phyloP scores from a whole-genome alignment of 2,797 vertebrate species.

The Myotis planiceps region DNA sequence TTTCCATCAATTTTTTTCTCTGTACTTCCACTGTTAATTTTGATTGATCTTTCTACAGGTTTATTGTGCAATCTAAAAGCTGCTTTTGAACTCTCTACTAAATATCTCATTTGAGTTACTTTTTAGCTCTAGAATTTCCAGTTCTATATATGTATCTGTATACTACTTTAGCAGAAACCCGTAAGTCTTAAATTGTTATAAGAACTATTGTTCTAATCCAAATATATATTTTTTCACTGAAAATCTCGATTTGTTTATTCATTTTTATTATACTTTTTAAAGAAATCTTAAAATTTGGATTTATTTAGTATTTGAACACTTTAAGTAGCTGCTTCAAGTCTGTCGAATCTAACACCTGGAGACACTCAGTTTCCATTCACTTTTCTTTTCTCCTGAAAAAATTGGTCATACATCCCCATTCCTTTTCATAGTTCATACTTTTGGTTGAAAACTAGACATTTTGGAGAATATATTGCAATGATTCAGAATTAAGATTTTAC shows the following conservation, averaged over 20 bases:
- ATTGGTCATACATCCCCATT: background rate
- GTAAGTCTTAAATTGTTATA: background rate
- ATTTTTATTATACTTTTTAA: background rate
- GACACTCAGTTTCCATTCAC: background rate
- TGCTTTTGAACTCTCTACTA: background rate
- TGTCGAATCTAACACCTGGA: background rate
- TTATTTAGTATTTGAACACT: background rate
- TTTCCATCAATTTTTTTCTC: background rate
- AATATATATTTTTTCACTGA: background rate
- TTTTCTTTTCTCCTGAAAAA: background rate
- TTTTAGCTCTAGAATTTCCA: background rate
- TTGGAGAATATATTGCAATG: background rate
- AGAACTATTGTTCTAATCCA: background rate
- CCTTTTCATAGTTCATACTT: background rate
- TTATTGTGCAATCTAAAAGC: background rate
- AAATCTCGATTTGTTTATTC: background rate
- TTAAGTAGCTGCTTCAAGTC: background rate
- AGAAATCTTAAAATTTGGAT: background rate
- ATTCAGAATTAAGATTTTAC: background rate
- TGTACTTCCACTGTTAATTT: background rate
- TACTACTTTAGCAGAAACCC: background rate
- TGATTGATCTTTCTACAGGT: background rate
- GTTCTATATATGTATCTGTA: background rate
- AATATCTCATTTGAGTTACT: background rate
- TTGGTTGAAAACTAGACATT: background rate